A percentile compares a stretch with the other conserved stretches of the same genome.
These are phyloP conservation scores for Sitobion miscanthi DNA, from an alignment of 1,140 invertebrate species.

Conservation along the genomic window DNA sequence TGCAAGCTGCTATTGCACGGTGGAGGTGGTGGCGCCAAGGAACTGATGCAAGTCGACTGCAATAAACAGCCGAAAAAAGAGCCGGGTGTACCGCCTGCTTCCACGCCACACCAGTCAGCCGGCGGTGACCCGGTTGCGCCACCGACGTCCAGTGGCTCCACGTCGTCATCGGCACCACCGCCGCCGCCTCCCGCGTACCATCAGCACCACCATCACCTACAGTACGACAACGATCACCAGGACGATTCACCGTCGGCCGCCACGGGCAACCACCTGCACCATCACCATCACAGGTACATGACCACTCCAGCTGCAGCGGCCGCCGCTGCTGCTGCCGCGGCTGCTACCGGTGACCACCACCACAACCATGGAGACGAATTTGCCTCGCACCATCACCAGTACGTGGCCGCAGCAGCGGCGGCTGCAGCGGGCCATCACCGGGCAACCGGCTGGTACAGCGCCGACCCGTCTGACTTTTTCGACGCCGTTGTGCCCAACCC, in stretches of 20 bases:
- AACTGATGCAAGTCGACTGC: constrained; percentile 58
- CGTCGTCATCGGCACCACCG: neutral
- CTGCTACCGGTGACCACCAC: constrained; percentile 50
- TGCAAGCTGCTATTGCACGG: constrained; percentile 54
- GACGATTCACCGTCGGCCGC: constrained; percentile 48
- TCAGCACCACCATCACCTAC: constrained; percentile 58
- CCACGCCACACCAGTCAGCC: neutral
- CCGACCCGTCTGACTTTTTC: constrained; percentile 48
- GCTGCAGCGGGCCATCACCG: constrained; percentile 50
- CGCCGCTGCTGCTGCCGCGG: neutral
- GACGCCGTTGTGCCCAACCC: constrained; percentile 51
- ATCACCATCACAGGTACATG: constrained; percentile 57
- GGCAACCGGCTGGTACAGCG: constrained; percentile 40
- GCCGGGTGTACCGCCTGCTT: constrained; percentile 53
- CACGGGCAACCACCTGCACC: constrained; percentile 45
- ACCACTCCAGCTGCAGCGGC: constrained; percentile 9
- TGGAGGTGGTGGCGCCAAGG: constrained; percentile 13
- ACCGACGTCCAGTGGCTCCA: neutral
- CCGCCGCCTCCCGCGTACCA: constrained; percentile 48
- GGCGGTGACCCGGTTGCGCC: neutral
- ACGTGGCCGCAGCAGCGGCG: constrained; percentile 33
- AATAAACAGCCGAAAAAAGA: constrained; percentile 59
- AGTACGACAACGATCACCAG: constrained; percentile 35
- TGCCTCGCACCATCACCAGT: constrained; percentile 41
- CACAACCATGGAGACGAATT: constrained; percentile 46